Evolutionary conservation across 1,140 invertebrate genomes (phyloP).

Genomic region (Phortica variegata): DNA sequence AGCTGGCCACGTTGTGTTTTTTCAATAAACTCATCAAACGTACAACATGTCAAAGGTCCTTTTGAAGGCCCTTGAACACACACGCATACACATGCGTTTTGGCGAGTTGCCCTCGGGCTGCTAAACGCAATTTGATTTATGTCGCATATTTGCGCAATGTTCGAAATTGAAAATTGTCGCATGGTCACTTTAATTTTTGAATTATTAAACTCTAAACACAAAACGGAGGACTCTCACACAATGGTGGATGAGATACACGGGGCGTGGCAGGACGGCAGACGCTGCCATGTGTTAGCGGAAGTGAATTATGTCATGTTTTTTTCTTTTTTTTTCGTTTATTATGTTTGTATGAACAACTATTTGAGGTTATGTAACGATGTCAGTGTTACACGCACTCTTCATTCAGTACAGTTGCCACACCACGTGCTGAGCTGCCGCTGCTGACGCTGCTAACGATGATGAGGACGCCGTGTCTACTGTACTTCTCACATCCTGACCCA

Average conservation of each 20-base stretch:
- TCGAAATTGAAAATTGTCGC: constrained; percentile 48
- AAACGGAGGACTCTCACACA: constrained; percentile 4
- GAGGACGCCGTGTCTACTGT: constrained; percentile 27
- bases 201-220: constrained; percentile 48
- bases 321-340: too few species aligned
- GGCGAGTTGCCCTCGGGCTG: constrained; percentile 16
- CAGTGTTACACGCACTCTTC: constrained; percentile 17
- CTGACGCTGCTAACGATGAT: too few species aligned
- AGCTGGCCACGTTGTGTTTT: too few species aligned
- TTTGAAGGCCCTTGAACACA: constrained; percentile 22
- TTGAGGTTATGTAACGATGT: constrained; percentile 45
- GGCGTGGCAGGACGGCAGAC: constrained; percentile 11
- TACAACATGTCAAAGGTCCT: constrained; percentile 15
- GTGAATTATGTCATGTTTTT: constrained; percentile 44
- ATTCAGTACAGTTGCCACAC: constrained; percentile 25
- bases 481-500: constrained; percentile 14
- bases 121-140: constrained; percentile 52
- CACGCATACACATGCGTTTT: constrained; percentile 17
- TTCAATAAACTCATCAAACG: constrained; percentile 51
- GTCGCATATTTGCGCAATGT: constrained; percentile 26
- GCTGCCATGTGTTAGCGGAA: constrained; percentile 25
- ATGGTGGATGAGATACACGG: too few species aligned
- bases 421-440: neutral
- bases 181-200: constrained; percentile 54
- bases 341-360: too few species aligned